Percentiles rank a stretch among this genome's conserved stretches.
Evolutionary conservation across 2,888 invertebrate species (phyloP).

Genomic region (Onchidella celtica): DNA sequence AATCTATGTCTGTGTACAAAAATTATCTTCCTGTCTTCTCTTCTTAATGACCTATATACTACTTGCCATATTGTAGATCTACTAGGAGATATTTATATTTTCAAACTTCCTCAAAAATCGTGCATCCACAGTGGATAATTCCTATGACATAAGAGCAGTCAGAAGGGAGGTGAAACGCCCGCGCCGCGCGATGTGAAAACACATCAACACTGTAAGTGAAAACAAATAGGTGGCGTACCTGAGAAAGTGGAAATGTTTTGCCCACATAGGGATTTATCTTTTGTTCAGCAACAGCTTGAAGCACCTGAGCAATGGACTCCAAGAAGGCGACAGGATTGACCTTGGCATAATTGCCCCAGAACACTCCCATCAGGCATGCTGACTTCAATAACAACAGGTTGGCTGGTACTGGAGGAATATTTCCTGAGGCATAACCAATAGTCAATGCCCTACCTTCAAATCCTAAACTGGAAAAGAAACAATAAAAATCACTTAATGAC

Average conservation of each 20-base stretch:
- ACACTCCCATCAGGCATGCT: conserved; percentile 82
- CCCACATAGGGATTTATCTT: conserved; percentile 84
- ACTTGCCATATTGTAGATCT: no score
- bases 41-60: no score
- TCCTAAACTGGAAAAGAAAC: conserved; percentile 81
- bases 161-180: no score
- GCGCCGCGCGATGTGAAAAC: no score
- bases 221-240: no score
- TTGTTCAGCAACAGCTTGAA: conserved; percentile 84
- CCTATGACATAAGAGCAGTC: no score
- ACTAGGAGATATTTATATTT: no score
- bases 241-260: conserved; percentile 82
- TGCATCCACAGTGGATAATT: no score
- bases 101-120: no score
- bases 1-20: no score
- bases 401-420: conserved; percentile 81
- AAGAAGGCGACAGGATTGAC: conserved; percentile 82
- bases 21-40: no score
- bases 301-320: conserved; percentile 83
- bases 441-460: conserved; percentile 83
- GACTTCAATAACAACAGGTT: conserved; percentile 80
- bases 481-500: background rate
- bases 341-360: conserved; percentile 80
- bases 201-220: no score
- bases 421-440: conserved; percentile 82